Conservation (phyloP, 2,797 vertebrate species). For the Craterocephalus amniculus region DNA sequence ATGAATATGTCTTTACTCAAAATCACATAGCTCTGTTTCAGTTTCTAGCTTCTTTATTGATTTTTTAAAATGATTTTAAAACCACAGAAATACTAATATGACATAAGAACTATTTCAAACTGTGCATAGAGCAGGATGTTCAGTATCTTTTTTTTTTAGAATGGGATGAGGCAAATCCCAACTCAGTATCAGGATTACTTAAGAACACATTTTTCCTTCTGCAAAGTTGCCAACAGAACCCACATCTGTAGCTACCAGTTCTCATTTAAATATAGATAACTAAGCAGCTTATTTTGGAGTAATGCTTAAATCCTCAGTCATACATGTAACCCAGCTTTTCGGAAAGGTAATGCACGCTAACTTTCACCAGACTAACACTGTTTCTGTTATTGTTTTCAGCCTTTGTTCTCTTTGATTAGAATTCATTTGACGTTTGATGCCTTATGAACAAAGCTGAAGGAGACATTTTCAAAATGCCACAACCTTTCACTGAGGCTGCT, state of each 20-base stretch:
- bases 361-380: slow-evolving; percentile 21
- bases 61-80: background rate
- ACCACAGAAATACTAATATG: background rate
- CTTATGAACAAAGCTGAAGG: slow-evolving; percentile 4
- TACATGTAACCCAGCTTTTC: slow-evolving; percentile 33
- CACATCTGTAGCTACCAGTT: background rate
- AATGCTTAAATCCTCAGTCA: slow-evolving; percentile 12
- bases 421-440: background rate
- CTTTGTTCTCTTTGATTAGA: slow-evolving; percentile 21
- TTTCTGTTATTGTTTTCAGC: slow-evolving; percentile 14
- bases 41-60: background rate
- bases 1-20: background rate
- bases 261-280: slow-evolving; percentile 4
- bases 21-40: too few relatives aligned
- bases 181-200: background rate
- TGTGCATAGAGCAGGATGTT: background rate
- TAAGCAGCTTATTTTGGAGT: background rate
- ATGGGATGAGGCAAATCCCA: background rate
- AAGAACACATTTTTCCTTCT: slow-evolving; percentile 4
- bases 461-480: slow-evolving; percentile 33
- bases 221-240: background rate
- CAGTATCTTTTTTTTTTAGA: background rate
- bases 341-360: slow-evolving; percentile 44
- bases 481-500: slow-evolving; percentile 38
- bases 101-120: background rate